phyloP scores from a whole-genome alignment of 2,113 vertebrate genomes.

The Cololabis saira region DNA sequence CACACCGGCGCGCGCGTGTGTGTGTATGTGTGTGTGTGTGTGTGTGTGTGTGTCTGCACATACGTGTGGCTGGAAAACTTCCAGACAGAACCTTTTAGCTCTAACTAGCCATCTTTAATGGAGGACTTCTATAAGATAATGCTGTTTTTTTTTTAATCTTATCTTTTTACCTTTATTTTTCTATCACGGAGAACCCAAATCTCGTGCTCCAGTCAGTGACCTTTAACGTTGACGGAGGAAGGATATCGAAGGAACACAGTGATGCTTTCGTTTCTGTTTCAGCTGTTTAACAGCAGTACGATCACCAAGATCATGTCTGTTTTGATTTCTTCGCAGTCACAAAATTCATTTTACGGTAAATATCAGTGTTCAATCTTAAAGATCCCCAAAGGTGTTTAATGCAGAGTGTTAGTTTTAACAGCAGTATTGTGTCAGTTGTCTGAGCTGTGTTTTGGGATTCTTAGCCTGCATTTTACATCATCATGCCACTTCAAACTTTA shows the following conservation, averaged over 20 bases:
- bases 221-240: slow-evolving; percentile 35
- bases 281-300: slow-evolving; percentile 35
- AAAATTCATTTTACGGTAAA: slow-evolving; percentile 10
- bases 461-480: not conserved
- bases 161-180: slow-evolving; percentile 72
- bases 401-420: slow-evolving; percentile 25
- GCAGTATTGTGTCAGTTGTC: slow-evolving; percentile 49
- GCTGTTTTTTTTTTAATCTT: slow-evolving; percentile 57
- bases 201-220: slow-evolving; percentile 59
- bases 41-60: slow-evolving; percentile 41
- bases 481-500: not conserved
- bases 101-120: slow-evolving; percentile 78
- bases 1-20: slow-evolving; percentile 42
- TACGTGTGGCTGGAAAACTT: slow-evolving; percentile 51
- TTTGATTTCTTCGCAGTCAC: slow-evolving; percentile 6
- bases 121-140: slow-evolving; percentile 58
- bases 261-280: slow-evolving; percentile 30
- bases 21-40: slow-evolving; percentile 34
- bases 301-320: slow-evolving; percentile 5
- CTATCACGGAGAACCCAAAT: slow-evolving; percentile 52
- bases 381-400: slow-evolving; percentile 21
- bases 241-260: slow-evolving; percentile 26
- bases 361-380: slow-evolving; percentile 49
- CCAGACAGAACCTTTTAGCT: slow-evolving; percentile 75
- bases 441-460: slow-evolving; percentile 5